These are phyloP conservation scores for Melanotaenia duboulayi DNA, from an alignment of 2,113 vertebrate genomes.

Conservation along the genomic window DNA sequence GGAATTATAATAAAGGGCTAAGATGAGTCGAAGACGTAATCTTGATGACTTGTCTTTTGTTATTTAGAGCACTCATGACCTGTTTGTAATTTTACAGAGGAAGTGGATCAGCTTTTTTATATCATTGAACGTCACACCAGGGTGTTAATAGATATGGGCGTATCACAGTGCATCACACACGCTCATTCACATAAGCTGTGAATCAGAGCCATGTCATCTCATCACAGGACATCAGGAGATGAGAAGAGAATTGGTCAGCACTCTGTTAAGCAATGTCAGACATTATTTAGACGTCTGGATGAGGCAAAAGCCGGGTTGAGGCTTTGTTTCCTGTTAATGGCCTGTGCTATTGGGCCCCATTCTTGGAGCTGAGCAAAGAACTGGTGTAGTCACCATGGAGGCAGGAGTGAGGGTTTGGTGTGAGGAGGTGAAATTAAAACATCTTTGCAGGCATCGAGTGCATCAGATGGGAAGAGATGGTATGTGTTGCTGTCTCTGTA, in stretches of 20 bases:
- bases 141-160: neutral
- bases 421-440: conserved; percentile 22
- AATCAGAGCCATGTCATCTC: conserved; percentile 32
- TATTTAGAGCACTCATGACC: conserved; percentile 9
- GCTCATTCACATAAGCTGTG: conserved; percentile 5
- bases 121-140: conserved; percentile 10
- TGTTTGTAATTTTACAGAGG: conserved; percentile 19
- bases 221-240: conserved; percentile 3
- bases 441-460: neutral
- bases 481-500: neutral
- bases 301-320: neutral
- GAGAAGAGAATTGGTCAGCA: conserved; percentile 43
- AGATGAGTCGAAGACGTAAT: conserved; percentile 50
- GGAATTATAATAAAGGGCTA: conserved; percentile 29
- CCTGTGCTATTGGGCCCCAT: conserved; percentile 13
- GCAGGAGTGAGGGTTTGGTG: neutral
- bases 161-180: neutral
- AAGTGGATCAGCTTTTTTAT: conserved; percentile 11
- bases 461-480: neutral
- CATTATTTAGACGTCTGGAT: conserved; percentile 13
- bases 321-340: conserved; percentile 30
- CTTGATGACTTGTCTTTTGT: conserved; percentile 40
- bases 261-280: conserved; percentile 35
- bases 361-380: conserved; percentile 19
- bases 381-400: conserved; percentile 27